Evolutionary conservation across 2,888 invertebrate species (phyloP), one percentile per base, ranked within the genome.

Genomic region (Amblyjoppa proteus): DNA sequence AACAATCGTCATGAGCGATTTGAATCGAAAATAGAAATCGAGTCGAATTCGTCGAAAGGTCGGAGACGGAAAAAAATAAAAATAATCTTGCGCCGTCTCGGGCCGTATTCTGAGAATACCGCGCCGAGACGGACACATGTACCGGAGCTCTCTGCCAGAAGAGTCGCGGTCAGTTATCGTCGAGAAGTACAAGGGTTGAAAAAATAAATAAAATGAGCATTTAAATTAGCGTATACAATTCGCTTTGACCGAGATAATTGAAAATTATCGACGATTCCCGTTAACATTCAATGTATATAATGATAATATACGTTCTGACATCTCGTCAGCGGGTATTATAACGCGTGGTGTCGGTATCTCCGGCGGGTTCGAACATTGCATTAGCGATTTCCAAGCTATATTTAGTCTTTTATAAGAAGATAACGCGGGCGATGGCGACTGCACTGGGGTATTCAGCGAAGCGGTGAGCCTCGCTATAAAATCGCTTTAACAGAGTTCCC

Each of bases 371-470:
- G 76, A 56, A 61, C 81, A 74, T 51, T 53, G 61, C 79, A 61
- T 71, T 71, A 34, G 61, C 61, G 58, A 70, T 71, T 49, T 31
- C 49, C 49, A 58, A 45, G 79, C 85, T 85, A 85, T 85, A 85
- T 85, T 85, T 85, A 85, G 82, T 82, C 49, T 76, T 74, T 79
- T 66, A 83, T 71, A 71, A 68, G 75, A 81, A 45, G 85, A 85
- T 85, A 85, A 85, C 70, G 58, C 70, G 58, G 56, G 34, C 31
- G 61, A 70, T 78, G 70, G 70, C 78, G 74, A 66, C 58, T 56
- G 77, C 49, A 81, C 31, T 20, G 31, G 28, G n/a, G 25, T 13
- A 61, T 75, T 25, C 70, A 80, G 70, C 84, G 75, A 80, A 53
- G 84, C 77, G 45, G 74, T 75, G 74, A 78, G 74, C 49, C 49